A percentile compares a stretch with the other conserved stretches of the same genome.
Conservation (phyloP, 1,140 invertebrate genomes). For the Drosophila bipectinata region DNA sequence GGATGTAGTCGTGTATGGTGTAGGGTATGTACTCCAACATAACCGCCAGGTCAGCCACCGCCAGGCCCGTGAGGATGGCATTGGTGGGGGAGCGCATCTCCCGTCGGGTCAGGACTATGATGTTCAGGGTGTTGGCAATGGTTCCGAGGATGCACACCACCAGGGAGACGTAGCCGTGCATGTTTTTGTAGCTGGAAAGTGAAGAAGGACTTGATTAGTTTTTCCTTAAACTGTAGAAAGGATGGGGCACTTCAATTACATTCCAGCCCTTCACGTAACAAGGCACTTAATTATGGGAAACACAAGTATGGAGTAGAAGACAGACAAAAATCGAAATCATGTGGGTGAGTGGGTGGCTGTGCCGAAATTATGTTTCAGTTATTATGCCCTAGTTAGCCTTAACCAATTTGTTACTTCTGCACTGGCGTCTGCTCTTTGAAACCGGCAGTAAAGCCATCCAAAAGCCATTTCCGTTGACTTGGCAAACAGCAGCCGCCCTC, state of each 20-base stretch:
- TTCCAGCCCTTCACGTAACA: background rate
- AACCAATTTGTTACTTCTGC: slow-evolving; percentile 35
- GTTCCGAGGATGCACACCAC: slow-evolving; percentile 96
- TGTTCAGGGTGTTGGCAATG: slow-evolving; percentile 96
- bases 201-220: background rate
- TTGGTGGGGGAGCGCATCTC: slow-evolving; percentile 95
- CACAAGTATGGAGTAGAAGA: background rate
- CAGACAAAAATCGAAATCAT: slow-evolving; percentile 1
- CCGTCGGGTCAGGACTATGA: slow-evolving; percentile 94
- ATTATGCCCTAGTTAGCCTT: slow-evolving; percentile 44
- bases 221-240: background rate
- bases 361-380: slow-evolving; percentile 35
- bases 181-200: slow-evolving; percentile 60
- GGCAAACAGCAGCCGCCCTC: slow-evolving; percentile 13
- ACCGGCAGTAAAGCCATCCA: slow-evolving; percentile 40
- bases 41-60: slow-evolving; percentile 94
- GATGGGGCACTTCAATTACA: background rate
- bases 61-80: slow-evolving; percentile 93
- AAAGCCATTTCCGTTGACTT: slow-evolving; percentile 43
- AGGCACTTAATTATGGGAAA: background rate
- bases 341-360: background rate
- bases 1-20: slow-evolving; percentile 91
- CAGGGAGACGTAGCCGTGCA: slow-evolving; percentile 75
- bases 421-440: background rate
- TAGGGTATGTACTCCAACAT: slow-evolving; percentile 97